Base-by-base conservation (phyloP, 2,888 invertebrate genomes). In the Campaea margaritaria region DNA sequence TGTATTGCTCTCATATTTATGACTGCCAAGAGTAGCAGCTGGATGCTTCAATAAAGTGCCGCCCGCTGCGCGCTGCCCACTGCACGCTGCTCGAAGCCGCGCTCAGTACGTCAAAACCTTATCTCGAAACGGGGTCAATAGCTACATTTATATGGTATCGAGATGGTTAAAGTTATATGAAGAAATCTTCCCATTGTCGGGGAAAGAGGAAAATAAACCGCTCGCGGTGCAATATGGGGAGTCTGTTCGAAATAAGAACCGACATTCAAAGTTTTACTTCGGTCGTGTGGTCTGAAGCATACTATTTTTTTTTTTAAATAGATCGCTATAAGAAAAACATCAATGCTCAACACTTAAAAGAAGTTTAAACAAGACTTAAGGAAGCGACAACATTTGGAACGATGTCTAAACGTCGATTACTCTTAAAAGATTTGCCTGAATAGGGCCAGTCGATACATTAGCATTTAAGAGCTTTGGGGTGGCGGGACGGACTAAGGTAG, bases 391-490 rank as follows among this genome's bases (percentile, higher is more conserved):
- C 52, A 55, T 61, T 56, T 47, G 43, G 52, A 46, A 41, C 45
- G 48, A 46, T 56, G 58, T 58, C 50, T 58, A 41, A 62, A 49
- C 51, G 56, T 48, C 62, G 56, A 62, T 62, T 58, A 58, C 45
- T 57, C 49, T 59, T 64, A 64, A 50, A 48, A 63, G 57, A 63
- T 59, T 61, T 51, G 51, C 55, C 41, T 38, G 39, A 52, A 47
- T 21, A 38, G 55, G 38, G 43, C 42, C 51, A 58, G 51, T 43
- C 60, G 55, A 61, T 61, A 61, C 60, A 61, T 61, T 61, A 61
- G 50, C 55, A 61, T 61, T 61, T 55, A 61, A 55, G 46, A 38
- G 60, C 60, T 46, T 61, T 51, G 10, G 15, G 46, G 12, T 14
- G 3, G 15, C 43, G 51, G 51, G 42, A 0, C 36, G 51, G 41